phyloP scores from a whole-genome alignment of 1,140 invertebrate genomes.

The Lasioglossum baleicum region DNA sequence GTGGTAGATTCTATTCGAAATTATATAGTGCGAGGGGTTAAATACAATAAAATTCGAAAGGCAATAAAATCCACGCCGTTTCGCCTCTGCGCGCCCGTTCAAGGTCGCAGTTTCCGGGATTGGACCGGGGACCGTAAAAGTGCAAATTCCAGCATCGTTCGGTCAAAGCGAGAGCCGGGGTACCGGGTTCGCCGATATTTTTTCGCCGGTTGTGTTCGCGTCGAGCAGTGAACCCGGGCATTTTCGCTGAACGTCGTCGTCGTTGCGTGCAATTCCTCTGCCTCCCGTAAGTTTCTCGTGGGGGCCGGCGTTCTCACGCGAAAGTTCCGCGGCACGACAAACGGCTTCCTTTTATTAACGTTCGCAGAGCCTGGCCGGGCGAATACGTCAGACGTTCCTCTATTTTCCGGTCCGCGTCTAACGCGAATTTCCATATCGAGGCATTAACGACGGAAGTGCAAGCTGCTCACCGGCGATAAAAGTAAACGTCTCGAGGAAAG shows the following conservation, averaged over 20 bases:
- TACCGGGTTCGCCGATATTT: background rate
- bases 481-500: slow-evolving; percentile 60
- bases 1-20: no score
- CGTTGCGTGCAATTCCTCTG: slow-evolving; percentile 9
- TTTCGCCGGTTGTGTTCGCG: background rate
- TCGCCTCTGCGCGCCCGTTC: no score
- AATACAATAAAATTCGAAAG: no score
- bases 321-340: slow-evolving; percentile 26
- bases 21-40: no score
- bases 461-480: slow-evolving; percentile 58
- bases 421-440: slow-evolving; percentile 57
- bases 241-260: background rate
- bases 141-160: no score
- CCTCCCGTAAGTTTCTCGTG: background rate
- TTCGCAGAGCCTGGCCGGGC: background rate
- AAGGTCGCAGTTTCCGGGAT: no score
- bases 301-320: background rate
- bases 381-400: slow-evolving; percentile 34
- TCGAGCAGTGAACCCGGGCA: background rate
- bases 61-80: no score
- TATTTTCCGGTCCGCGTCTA: slow-evolving; percentile 35
- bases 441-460: slow-evolving; percentile 61
- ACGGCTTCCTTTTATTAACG: slow-evolving; percentile 44
- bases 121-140: no score
- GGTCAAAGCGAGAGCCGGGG: background rate